Evolutionary conservation across 2,888 invertebrate species (phyloP), one percentile per base, ranked within the genome.

Genomic region (Antitype chi): DNA sequence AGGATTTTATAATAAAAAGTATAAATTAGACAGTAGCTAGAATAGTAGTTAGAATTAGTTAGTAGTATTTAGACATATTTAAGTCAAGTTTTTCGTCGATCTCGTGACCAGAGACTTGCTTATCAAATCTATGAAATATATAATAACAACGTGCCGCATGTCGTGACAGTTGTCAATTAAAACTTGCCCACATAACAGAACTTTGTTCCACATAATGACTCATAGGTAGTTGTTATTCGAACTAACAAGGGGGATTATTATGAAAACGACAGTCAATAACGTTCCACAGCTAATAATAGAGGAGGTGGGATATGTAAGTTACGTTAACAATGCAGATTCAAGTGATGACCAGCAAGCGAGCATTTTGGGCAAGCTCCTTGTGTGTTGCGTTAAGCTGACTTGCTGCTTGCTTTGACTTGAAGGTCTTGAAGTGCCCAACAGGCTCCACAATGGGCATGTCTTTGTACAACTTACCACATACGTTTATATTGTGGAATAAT

Each of bases 161-260:
- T 23, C 81, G 84, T 84, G 81, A 79, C 80, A 53, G 32, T 52
- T 66, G 25, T 43, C 64, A 73, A 81, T 79, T 78, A 81, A 28
- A 69, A 43, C 13, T 81, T 64, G 49, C 47, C 49, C n/a, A 66
- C 69, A 43, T 55, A 64, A 78, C 69, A n/a, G 15, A 64, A 70
- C 1, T 70, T 72, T 70, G 59, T 66, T 20, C 32, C 11, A 69
- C 49, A 20, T 52, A 78, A 79, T 84, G 73, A 79, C 64, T 55
- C 69, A 53, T 55, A 59, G 25, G n/a, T 55, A 11, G 59, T 72
- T 52, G 64, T 84, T 79, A 57, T 52, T 71, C 15, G 52, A 73
- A 67, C 60, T 57, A 62, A 59, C 69, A 59, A 84, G 66, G 52
- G 25, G 20, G 66, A n/a, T 84, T 60, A 25, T 47, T 17, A 52